Evolutionary conservation across 2,888 invertebrate genomes (phyloP), one percentile per base, ranked within the genome.

Genomic region (Ormyrus pomaceus): DNA sequence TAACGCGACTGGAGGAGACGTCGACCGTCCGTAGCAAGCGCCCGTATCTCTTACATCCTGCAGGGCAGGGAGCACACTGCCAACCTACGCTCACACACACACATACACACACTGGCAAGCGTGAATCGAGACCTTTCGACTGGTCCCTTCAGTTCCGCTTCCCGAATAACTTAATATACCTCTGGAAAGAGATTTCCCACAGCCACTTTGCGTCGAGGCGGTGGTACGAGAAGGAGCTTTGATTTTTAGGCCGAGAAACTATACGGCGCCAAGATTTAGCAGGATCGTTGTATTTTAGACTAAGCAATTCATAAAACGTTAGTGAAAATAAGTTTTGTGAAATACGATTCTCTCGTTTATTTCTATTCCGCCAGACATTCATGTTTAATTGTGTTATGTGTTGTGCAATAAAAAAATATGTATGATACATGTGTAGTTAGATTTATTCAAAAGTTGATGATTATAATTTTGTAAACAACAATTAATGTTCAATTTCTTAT

Each of bases 121-220:
- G 34, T 4, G 34, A 34, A 34, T 34, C 34, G 72, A 61, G 34
- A 71, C 7, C 61, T 34, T 53, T 51, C 34, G 19, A 55, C 46
- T 55, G 10, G 62, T 4, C 19, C 50, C 48, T 8, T 55, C 73
- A 50, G 34, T 34, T 34, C 34, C 65, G 6, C 8, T 34, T 34
- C 48, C 50, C 65, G 34, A 9, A 74, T 74, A 65, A 74, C 65
- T 74, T 65, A 74, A 74, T 74, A 65, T 74, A 65, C 62, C 64
- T 7, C 65, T 10, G 48, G 64, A 65, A 73, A 13, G 50, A 5
- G 55, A 5, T n/a, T 13, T 8, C 55, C 56, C 46, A 9, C 48
- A 2, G 34, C 34, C 46, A 46, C 0, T 13, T n/a, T 10, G 64
- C 11, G 50, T 48, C 48, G 19, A 55, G 48, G 8, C 19, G 56